Evolutionary conservation across 2,888 invertebrate species (phyloP).

Genomic region (Apamea monoglypha): DNA sequence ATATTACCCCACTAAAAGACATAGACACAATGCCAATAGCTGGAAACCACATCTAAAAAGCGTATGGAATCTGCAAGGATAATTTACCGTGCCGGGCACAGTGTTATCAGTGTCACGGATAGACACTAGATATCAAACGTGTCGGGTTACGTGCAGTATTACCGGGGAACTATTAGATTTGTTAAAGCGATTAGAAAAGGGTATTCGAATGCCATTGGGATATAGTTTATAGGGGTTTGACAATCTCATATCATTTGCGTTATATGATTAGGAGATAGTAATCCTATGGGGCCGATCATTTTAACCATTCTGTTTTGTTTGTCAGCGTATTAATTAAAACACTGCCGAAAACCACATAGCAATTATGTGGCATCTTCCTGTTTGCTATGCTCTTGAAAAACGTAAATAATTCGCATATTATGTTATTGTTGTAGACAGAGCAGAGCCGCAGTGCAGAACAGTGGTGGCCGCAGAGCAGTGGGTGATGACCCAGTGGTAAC

Average conservation of each 20-base stretch:
- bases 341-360: conserved; percentile 2
- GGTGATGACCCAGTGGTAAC: no score
- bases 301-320: not conserved
- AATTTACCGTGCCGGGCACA: not conserved
- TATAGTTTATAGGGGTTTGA: conserved; percentile 1
- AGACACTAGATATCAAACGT: not conserved
- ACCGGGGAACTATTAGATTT: not conserved
- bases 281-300: not conserved
- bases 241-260: not conserved
- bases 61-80: not conserved
- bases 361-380: not conserved
- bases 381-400: not conserved
- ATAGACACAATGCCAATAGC: not conserved
- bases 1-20: not conserved
- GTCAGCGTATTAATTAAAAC: not conserved
- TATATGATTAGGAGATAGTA: not conserved
- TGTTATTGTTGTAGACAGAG: no score
- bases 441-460: no score
- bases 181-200: conserved; percentile 1
- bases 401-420: not conserved
- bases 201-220: conserved; percentile 10
- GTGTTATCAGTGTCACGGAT: not conserved
- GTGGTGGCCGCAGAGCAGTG: no score
- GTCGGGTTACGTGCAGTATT: not conserved
- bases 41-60: not conserved